Evolutionary conservation across 2,113 vertebrate genomes (phyloP), one percentile per base, ranked within the genome.

Genomic region (Nettapus auritus): DNA sequence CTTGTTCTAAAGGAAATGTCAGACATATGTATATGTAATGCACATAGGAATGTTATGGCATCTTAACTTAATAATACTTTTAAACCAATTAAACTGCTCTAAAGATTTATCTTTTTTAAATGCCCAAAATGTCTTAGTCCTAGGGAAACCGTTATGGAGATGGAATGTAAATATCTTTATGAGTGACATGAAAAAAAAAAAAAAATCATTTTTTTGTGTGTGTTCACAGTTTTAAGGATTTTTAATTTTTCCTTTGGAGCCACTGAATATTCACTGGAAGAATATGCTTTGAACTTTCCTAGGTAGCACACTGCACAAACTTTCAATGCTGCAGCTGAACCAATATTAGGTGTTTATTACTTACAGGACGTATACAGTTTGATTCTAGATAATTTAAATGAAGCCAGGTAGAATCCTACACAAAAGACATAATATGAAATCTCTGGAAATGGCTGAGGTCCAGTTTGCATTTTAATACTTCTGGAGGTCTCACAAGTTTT

Each of bases 1-100:
- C 33, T 20, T 60, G 5, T 86, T 93, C 68, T 75, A 82, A 83
- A 80, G 71, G 28, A 90, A 91, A 81, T 70, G 40, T 46, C 36
- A 68, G 68, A 80, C 34, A 20, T 69, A 18, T 4, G 33, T 64
- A 20, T 69, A 18, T 4, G 33, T 64, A 89, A 83, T 23, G 29
- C 2, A 2, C 42, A n/a, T 73, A 88, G 60, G 38, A 97, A 81
- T 88, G 38, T 74, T 95, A 56, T 50, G 66, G 36, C 69, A 56
- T 69, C 60, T 80, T 95, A 90, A 91, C 48, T 73, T 70, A 14
- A 23, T 62, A 94, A 69, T 67, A 96, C 73, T 96, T 96, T 89
- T 95, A 97, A 95, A 96, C 36, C 63, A 84, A 85, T 92, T 93
- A 97, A 83, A 34, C 95, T 77, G 78, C 48, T 96, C 38, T 93